Base-by-base conservation (phyloP, 2,113 vertebrate species). In the Butorides virescens region DNA sequence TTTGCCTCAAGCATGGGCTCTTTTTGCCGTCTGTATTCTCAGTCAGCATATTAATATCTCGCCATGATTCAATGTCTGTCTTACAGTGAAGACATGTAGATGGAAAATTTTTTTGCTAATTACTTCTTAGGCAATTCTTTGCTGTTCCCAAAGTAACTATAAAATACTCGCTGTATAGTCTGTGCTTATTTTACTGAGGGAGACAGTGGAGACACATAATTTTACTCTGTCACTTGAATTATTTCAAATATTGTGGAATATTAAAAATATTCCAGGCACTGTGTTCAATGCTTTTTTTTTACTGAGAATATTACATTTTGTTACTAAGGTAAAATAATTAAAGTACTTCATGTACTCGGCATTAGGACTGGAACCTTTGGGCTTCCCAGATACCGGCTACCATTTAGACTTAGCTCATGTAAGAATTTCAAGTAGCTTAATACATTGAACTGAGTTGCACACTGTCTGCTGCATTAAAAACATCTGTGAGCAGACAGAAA, bases 21-120 rank as follows among this genome's bases (percentile, higher is more conserved):
- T 63, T 30, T 70, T 84, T 91, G 34, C 66, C 46, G 19, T 63
- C 16, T 42, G 15, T 61, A 9, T 68, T 78, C 49, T 56, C 73
- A 62, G 16, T 56, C 76, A 75, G 36, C 20, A 5, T 72, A 58
- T 90, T 68, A 82, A 77, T 84, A 61, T 39, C 32, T 79, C 37
- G 22, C n/a, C 13, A 13, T 53, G 61, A 91, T 53, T 81, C 76
- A 79, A 0, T 49, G 39, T 27, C 26, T 39, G 10, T 67, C 89
- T 72, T 65, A 55, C 34, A 79, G 36, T 36, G 23, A 75, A 85
- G 73, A 79, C 25, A 25, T 0, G 1, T 66, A 68, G 87, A 85
- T 79, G 62, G 61, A 87, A 92, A 74, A 70, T 68, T 46, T 90
- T 95, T 73, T 81, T 81, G 20, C 49, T 92, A 83, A 86, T 95